These are phyloP conservation scores for Rhyacophila brunnea DNA, from an alignment of 1,140 invertebrate genomes.

Conservation along the genomic window DNA sequence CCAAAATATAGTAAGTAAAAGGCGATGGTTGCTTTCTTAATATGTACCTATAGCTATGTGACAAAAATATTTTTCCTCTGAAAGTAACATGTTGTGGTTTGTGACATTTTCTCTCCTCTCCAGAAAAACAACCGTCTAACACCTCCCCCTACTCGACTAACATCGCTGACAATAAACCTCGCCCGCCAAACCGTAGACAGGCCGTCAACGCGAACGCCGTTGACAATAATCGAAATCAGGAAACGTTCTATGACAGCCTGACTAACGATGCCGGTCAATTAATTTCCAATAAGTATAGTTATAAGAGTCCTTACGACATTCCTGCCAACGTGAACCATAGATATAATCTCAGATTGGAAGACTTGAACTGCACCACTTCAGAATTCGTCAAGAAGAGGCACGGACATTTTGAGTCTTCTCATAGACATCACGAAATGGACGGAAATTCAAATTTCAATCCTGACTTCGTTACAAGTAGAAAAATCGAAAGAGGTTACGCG, in stretches of 20 bases:
- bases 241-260: slow-evolving; percentile 49
- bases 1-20: too few species aligned
- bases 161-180: too few species aligned
- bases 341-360: slow-evolving; percentile 25
- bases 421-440: slow-evolving; percentile 1
- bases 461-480: slow-evolving; percentile 13
- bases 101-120: slow-evolving; percentile 16
- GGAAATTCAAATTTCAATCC: neutral
- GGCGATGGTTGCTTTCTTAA: too few species aligned
- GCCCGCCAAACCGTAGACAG: neutral
- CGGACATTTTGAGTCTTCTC: slow-evolving; percentile 25
- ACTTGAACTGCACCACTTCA: slow-evolving; percentile 24
- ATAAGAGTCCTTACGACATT: slow-evolving; percentile 54
- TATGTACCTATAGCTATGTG: too few species aligned
- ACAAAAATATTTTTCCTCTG: too few species aligned
- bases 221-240: slow-evolving; percentile 36
- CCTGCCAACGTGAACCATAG: slow-evolving; percentile 52
- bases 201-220: neutral
- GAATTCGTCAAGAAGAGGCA: slow-evolving; percentile 32
- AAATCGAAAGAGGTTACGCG: slow-evolving; percentile 32
- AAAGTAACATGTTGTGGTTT: too few species aligned
- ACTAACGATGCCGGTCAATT: slow-evolving; percentile 36
- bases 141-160: slow-evolving; percentile 22
- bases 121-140: slow-evolving; percentile 30
- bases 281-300: neutral